Base-by-base conservation (phyloP, 1,140 invertebrate genomes). In the Ceratina calcarata region DNA sequence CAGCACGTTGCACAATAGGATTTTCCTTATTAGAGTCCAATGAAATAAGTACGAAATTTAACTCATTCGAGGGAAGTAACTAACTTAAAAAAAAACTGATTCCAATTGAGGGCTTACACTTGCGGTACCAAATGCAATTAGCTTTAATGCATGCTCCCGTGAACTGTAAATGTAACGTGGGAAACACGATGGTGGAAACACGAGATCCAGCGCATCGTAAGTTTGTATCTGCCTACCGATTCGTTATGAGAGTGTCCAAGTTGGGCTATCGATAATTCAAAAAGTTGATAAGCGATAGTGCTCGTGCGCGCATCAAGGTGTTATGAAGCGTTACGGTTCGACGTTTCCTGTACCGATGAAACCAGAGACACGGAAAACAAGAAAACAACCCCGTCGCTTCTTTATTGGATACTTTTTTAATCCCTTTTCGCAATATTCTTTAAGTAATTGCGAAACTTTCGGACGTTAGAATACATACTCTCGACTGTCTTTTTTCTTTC, bases 251-350 rank as follows among this genome's bases (percentile, higher is more conserved):
- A 32, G 16, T 24, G 65, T 60, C 64, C 4, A 76, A 76, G 51
- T 76, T 49, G 16, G 53, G 2, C 27, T 22, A 49, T 37, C 64
- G 20, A 76, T 76, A 76, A 67, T 76, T 76, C 73, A 76, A 76
- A 76, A 73, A 76, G 51, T 76, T 67, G 73, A 76, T 76, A 67
- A 76, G 53, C 51, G 64, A 76, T 76, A 57, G 73, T 53, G 51
- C 32, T 45, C 37, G 37, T 10, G 37, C 37, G 37, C 37, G 37
- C 37, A 45, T 45, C 24, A 70, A 20, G 24, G 49, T 58, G 68
- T 58, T 53, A 58, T 32, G 67, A 70, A 70, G 55, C 55, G 67
- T 70, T 53, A 57, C 32, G 32, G 49, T 18, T 22, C n/a, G 27
- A 67, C 24, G 24, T 8, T 70, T 57, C n/a, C 27, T 18, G 15